A percentile compares a stretch with the other conserved stretches of the same genome.
Evolutionary conservation across 2,113 vertebrate genomes (phyloP).

Genomic region (Passer domesticus): DNA sequence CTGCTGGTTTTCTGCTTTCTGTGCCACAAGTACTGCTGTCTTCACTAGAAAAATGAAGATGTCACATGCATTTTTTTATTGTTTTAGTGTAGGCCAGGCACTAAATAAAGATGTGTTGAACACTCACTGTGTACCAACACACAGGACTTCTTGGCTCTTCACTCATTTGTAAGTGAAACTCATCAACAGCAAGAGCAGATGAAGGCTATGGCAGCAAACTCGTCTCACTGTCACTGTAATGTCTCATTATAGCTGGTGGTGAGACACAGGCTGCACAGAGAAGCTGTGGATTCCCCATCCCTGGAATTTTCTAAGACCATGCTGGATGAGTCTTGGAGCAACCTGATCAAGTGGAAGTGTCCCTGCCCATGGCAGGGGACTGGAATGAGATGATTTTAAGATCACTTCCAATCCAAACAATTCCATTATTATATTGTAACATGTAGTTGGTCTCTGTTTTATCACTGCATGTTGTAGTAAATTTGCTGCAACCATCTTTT

Average conservation of each 20-base stretch:
- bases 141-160: background rate
- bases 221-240: rapidly evolving
- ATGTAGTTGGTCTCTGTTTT: background rate
- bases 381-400: background rate
- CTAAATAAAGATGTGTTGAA: background rate
- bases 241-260: background rate
- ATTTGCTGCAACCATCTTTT: background rate
- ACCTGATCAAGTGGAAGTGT: background rate
- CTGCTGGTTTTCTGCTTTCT: background rate
- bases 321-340: background rate
- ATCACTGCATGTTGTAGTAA: background rate
- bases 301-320: background rate
- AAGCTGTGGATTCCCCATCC: background rate
- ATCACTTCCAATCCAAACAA: background rate
- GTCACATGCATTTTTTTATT: background rate
- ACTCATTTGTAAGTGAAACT: background rate
- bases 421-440: background rate
- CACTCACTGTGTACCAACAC: background rate
- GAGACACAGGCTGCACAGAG: background rate
- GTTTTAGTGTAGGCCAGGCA: background rate
- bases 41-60: background rate
- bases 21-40: background rate
- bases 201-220: background rate
- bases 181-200: background rate
- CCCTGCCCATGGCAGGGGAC: background rate